Evolutionary conservation across 2,797 vertebrate species (phyloP).

Genomic region (Aphelocoma californica): DNA sequence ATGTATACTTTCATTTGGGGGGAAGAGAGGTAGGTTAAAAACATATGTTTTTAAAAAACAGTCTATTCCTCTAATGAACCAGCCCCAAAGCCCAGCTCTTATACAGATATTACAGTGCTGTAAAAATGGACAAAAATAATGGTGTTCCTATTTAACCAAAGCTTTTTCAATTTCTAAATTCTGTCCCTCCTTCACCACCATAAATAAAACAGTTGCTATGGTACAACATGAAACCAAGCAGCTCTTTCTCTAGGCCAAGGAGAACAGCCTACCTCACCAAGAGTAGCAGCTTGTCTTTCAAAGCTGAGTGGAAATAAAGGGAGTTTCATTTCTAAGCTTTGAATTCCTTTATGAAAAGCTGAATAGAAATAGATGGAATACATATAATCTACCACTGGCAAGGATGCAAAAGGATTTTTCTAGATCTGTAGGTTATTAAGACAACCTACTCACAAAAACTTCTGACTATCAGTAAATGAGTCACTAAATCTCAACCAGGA

Average conservation of each 20-base stretch:
- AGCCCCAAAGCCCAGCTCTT: neutral
- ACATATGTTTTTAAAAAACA: neutral
- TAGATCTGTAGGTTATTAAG: neutral
- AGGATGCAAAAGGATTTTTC: neutral
- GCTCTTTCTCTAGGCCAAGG: neutral
- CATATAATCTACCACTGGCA: neutral
- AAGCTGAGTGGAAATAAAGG: neutral
- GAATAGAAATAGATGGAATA: neutral
- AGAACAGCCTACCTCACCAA: neutral
- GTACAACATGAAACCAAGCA: neutral
- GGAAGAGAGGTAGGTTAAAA: neutral
- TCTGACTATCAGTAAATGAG: neutral
- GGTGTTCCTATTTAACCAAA: neutral
- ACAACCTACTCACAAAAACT: neutral
- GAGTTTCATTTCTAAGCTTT: neutral
- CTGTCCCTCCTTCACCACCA: neutral
- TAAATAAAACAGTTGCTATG: neutral
- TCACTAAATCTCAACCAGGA: neutral
- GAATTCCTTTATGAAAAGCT: neutral
- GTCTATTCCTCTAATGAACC: neutral
- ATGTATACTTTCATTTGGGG: neutral
- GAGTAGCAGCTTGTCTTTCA: neutral
- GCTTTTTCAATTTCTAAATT: neutral
- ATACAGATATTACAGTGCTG: neutral
- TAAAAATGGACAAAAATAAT: neutral